Evolutionary conservation across 2,113 vertebrate species (phyloP).

Genomic region (Microcebus ravelobensis): DNA sequence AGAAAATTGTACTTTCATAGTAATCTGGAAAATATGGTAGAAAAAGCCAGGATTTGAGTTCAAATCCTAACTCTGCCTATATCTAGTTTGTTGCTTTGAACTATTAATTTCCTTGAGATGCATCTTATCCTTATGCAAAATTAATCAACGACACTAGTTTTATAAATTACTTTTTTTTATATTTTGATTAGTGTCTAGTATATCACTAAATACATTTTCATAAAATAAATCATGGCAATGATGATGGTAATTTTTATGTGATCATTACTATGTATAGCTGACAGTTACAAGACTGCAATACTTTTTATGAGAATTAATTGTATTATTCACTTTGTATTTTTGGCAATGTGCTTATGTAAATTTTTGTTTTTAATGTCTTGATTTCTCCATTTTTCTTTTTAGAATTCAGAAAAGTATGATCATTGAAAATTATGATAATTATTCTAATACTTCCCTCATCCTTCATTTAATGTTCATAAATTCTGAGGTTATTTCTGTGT

Average conservation of each 20-base stretch:
- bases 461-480: neutral
- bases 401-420: neutral
- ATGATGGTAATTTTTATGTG: neutral
- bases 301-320: neutral
- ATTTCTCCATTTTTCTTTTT: neutral
- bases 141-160: neutral
- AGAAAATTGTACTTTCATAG: neutral
- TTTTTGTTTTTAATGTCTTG: conserved; percentile 32
- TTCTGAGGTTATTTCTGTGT: neutral
- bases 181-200: neutral
- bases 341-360: neutral
- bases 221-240: neutral
- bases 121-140: neutral
- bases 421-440: neutral
- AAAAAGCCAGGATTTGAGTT: neutral
- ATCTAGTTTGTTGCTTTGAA: neutral
- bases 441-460: neutral
- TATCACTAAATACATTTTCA: neutral
- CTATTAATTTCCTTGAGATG: neutral
- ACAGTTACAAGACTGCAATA: neutral
- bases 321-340: neutral
- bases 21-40: neutral
- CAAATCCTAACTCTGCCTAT: neutral
- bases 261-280: neutral
- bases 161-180: conserved; percentile 12